Conservation (phyloP, 2,113 vertebrate species). For the Oriolus oriolus region DNA sequence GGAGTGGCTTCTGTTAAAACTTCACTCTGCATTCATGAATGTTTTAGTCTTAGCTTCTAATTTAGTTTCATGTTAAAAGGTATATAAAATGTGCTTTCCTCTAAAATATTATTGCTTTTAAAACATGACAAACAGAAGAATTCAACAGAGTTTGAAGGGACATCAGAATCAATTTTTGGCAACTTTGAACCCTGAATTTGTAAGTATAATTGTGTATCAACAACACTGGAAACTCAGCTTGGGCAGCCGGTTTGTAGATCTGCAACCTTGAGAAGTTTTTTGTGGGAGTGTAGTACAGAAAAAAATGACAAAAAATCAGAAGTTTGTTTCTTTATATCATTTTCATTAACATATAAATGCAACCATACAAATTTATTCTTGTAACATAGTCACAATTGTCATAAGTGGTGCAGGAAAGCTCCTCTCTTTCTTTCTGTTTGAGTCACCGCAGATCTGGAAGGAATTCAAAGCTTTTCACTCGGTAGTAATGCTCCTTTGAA, state of each 20-base stretch:
- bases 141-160: not conserved
- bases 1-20: not conserved
- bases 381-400: not conserved
- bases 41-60: not conserved
- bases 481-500: not conserved
- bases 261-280: not conserved
- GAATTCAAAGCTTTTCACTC: not conserved
- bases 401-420: not conserved
- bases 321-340: not conserved
- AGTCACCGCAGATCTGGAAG: not conserved
- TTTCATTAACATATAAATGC: not conserved
- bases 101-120: not conserved
- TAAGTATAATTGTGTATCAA: not conserved
- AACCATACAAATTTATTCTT: not conserved
- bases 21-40: not conserved
- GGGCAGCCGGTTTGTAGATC: not conserved
- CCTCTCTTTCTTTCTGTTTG: not conserved
- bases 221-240: not conserved
- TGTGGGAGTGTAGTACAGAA: not conserved
- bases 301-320: not conserved
- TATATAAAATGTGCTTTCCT: not conserved
- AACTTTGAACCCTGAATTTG: not conserved
- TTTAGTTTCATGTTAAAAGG: not conserved
- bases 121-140: not conserved
- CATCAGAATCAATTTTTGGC: not conserved